These are phyloP conservation scores for Hipposideros armiger DNA, from an alignment of 2,113 vertebrate genomes.

Conservation along the genomic window DNA sequence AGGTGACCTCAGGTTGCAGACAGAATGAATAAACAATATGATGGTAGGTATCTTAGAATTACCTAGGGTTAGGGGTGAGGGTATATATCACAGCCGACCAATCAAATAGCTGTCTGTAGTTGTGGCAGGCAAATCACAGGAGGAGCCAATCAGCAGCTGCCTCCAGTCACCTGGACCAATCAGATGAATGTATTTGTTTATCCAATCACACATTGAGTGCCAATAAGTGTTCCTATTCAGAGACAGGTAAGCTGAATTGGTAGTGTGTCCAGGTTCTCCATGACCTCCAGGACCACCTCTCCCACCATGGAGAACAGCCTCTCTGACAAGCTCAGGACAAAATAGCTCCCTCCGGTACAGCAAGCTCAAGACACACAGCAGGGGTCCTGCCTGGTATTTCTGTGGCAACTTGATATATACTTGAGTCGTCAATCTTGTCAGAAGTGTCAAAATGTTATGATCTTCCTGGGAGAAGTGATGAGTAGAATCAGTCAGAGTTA, in stretches of 20 bases:
- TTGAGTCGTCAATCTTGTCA: not conserved
- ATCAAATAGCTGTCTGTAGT: not conserved
- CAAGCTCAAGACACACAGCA: not conserved
- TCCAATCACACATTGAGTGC: not conserved
- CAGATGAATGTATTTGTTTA: not conserved
- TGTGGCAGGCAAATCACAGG: not conserved
- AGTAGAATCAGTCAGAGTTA: not conserved
- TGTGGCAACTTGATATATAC: not conserved
- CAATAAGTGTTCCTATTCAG: not conserved
- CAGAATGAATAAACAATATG: not conserved
- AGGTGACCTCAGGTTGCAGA: not conserved
- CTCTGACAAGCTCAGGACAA: not conserved
- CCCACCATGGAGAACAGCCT: not conserved
- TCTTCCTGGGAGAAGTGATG: slow-evolving; percentile 16
- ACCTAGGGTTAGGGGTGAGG: not conserved
- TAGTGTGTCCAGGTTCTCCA: not conserved
- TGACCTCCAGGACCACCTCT: not conserved
- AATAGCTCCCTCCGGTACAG: not conserved
- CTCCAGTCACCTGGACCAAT: not conserved
- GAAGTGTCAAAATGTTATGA: slow-evolving; percentile 62
- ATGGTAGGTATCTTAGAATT: not conserved
- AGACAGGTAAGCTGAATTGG: not conserved
- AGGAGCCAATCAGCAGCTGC: not conserved
- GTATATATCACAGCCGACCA: not conserved
- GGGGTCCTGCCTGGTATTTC: not conserved